Evolutionary conservation across 1,140 invertebrate species (phyloP).

Genomic region (Antheraea mylitta): DNA sequence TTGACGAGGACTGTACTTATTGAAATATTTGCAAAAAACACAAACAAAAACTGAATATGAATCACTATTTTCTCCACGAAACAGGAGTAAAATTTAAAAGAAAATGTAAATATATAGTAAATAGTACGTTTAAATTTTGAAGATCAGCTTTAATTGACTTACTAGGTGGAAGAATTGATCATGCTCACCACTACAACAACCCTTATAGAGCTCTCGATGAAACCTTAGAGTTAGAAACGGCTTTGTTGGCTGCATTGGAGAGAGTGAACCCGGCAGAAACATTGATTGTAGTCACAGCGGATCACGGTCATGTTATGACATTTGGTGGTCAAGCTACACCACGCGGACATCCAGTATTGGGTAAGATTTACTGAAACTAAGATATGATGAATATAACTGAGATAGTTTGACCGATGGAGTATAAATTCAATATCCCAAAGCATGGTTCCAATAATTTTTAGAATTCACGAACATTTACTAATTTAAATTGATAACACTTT

Average conservation of each 20-base stretch:
- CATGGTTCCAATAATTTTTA: no score
- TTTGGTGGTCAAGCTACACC: slow-evolving; percentile 84
- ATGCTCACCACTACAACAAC: slow-evolving; percentile 87
- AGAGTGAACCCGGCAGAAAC: slow-evolving; percentile 79
- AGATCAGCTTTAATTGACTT: slow-evolving; percentile 3
- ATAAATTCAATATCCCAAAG: no score
- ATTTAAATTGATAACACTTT: no score
- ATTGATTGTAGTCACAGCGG: slow-evolving; percentile 84
- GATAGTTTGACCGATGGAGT: no score
- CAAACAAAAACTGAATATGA: no score
- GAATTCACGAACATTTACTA: no score
- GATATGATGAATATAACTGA: no score
- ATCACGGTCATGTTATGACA: slow-evolving; percentile 86
- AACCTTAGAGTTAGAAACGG: slow-evolving; percentile 83
- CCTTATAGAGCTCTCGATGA: slow-evolving; percentile 85
- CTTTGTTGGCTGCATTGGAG: slow-evolving; percentile 81
- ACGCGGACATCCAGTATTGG: slow-evolving; percentile 83
- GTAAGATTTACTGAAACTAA: slow-evolving; percentile 55
- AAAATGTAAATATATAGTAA: no score
- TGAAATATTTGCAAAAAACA: no score
- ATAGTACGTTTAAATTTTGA: background rate
- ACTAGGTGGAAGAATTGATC: slow-evolving; percentile 85
- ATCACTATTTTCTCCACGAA: no score
- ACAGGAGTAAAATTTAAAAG: no score
- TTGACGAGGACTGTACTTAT: no score